A percentile compares a stretch with the other conserved stretches of the same genome.
Conservation (phyloP, 1,140 invertebrate species). For the Potamilus streckersoni region DNA sequence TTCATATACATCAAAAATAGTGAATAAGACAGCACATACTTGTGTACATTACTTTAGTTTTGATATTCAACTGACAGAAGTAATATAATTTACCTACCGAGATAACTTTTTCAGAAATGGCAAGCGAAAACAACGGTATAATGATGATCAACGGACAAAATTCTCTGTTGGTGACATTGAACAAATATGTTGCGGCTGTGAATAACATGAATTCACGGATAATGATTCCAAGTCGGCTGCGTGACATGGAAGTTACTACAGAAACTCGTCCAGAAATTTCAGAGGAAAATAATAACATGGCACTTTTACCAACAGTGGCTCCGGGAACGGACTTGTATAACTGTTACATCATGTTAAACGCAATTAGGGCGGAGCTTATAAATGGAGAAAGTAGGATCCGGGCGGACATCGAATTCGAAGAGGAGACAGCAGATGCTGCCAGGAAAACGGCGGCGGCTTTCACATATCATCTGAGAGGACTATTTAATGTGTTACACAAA, state of each 20-base stretch:
- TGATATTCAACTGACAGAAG: too few relatives aligned
- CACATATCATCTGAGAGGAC: conserved; percentile 46
- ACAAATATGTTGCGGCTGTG: conserved; percentile 47
- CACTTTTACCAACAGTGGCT: conserved; percentile 26
- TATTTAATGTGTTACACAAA: conserved; percentile 49
- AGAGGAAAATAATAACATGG: conserved; percentile 35
- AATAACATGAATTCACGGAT: conserved; percentile 52
- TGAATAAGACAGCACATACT: too few relatives aligned
- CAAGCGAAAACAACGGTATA: too few relatives aligned
- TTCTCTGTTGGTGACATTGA: conserved; percentile 43
- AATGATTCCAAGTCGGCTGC: conserved; percentile 51
- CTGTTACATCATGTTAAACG: conserved; percentile 51
- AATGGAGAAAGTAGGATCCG: conserved; percentile 27
- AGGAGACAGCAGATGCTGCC: conserved; percentile 24
- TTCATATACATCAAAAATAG: too few relatives aligned
- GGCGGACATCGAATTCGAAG: conserved; percentile 20
- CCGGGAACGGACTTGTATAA: conserved; percentile 42
- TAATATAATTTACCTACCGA: too few relatives aligned
- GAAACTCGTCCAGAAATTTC: conserved; percentile 4
- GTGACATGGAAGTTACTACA: conserved; percentile 42
- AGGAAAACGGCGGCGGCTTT: conserved; percentile 48
- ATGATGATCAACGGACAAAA: too few relatives aligned
- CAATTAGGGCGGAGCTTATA: conserved; percentile 44
- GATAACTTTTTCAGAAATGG: too few relatives aligned
- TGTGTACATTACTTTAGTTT: too few relatives aligned